A percentile compares a stretch with the other conserved stretches of the same genome.
phyloP scores from a whole-genome alignment of 2,797 vertebrate genomes.

The Arrhamphus sclerolepis region DNA sequence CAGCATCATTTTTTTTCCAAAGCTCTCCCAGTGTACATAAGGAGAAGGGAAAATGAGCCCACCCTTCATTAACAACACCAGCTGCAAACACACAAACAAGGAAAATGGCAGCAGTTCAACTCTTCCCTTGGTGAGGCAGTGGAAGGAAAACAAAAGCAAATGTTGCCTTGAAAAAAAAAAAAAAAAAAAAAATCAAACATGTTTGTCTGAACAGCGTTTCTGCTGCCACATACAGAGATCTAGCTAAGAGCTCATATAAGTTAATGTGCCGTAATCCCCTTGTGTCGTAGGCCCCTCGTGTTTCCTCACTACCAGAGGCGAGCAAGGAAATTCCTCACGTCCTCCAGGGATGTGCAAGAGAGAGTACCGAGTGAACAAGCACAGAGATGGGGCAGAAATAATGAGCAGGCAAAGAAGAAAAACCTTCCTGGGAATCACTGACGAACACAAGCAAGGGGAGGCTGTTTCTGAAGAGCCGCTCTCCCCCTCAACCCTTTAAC shows the following conservation, averaged over 20 bases:
- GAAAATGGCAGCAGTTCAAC: conserved; percentile 56
- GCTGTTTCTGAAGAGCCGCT: conserved; percentile 41
- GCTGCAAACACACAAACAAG: conserved; percentile 62
- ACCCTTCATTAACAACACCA: conserved; percentile 55
- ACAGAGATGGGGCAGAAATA: conserved; percentile 43
- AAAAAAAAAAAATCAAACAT: conserved; percentile 21
- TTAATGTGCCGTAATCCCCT: conserved; percentile 3
- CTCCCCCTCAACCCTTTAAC: conserved; percentile 18
- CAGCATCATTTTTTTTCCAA: neutral
- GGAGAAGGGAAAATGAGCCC: conserved; percentile 38
- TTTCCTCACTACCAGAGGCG: conserved; percentile 25
- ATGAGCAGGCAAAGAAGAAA: conserved; percentile 41
- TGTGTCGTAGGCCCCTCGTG: neutral
- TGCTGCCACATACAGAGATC: too few relatives aligned
- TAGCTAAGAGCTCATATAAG: neutral
- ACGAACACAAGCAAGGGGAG: conserved; percentile 50
- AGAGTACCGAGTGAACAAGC: conserved; percentile 61
- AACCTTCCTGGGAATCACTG: conserved; percentile 44
- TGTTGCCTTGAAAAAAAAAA: neutral
- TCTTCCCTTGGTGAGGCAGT: conserved; percentile 36
- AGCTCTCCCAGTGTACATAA: conserved; percentile 3
- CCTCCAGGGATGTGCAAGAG: conserved; percentile 58
- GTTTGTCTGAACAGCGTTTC: neutral
- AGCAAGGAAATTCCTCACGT: conserved; percentile 59
- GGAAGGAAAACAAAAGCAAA: conserved; percentile 43